Conservation (phyloP, 2,797 vertebrate species). For the Scolopax rusticola region DNA sequence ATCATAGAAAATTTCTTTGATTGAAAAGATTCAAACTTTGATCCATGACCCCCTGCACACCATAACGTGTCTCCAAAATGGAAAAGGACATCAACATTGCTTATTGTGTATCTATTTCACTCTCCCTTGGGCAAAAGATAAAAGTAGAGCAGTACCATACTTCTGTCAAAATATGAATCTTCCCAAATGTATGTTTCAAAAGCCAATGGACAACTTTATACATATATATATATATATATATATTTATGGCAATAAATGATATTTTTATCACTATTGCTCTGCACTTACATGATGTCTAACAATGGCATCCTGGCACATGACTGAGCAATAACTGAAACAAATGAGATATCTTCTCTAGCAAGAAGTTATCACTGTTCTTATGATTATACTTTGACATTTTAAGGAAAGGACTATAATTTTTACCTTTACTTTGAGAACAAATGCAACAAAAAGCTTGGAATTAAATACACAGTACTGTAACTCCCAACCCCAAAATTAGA, state of each 20-base stretch:
- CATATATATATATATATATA: background rate
- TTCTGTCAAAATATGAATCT: conserved; percentile 18
- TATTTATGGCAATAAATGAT: background rate
- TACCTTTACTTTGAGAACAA: background rate
- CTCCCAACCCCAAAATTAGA: background rate
- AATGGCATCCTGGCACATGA: background rate
- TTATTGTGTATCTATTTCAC: background rate
- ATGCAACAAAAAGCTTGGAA: background rate
- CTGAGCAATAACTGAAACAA: background rate
- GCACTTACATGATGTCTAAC: background rate
- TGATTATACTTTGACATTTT: background rate
- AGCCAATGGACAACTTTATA: background rate
- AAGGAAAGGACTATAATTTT: background rate
- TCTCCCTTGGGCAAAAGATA: background rate
- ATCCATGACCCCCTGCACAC: background rate
- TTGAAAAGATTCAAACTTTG: background rate
- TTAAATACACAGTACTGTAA: background rate
- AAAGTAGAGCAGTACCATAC: background rate
- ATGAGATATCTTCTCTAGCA: background rate
- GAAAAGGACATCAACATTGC: background rate
- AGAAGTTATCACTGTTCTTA: background rate
- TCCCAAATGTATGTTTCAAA: background rate
- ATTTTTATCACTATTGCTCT: background rate
- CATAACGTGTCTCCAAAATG: background rate
- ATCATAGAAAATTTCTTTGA: background rate